Percentiles rank a stretch among this genome's conserved stretches.
phyloP scores from a whole-genome alignment of 2,797 vertebrate genomes.

The Oryzias sinensis region DNA sequence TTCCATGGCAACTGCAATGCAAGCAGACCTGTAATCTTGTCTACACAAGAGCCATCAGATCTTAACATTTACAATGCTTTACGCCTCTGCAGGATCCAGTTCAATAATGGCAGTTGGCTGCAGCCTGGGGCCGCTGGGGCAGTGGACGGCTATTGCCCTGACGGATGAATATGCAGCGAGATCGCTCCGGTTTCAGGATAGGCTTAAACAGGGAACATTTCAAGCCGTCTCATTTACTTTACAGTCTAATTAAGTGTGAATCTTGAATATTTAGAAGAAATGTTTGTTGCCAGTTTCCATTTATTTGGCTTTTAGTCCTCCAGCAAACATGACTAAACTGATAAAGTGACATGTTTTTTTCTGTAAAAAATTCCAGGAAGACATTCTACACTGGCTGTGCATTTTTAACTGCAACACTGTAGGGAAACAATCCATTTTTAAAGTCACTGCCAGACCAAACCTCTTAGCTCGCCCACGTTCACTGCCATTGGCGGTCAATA shows the following conservation, averaged over 20 bases:
- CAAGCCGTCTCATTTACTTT: conserved; percentile 33
- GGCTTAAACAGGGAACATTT: conserved; percentile 42
- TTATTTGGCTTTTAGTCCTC: conserved; percentile 37
- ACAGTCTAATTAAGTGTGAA: conserved; percentile 39
- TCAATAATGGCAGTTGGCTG: conserved; percentile 43
- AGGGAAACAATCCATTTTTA: conserved; percentile 42
- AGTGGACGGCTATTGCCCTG: conserved; percentile 36
- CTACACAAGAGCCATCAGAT: conserved; percentile 20
- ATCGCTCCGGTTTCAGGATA: conserved; percentile 36
- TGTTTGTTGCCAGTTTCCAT: conserved; percentile 37
- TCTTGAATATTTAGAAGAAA: conserved; percentile 38
- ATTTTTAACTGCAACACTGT: conserved; percentile 28
- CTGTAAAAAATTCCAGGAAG: conserved; percentile 18
- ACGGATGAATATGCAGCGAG: conserved; percentile 47
- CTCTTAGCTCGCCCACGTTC: conserved; percentile 43
- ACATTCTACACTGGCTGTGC: conserved; percentile 15
- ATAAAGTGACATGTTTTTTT: conserved; percentile 36
- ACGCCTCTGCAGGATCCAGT: conserved; percentile 31
- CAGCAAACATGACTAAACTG: conserved; percentile 44
- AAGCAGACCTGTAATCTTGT: conserved; percentile 45
- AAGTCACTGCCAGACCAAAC: conserved; percentile 39
- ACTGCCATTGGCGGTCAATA: conserved; percentile 58
- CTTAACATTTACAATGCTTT: conserved; percentile 48
- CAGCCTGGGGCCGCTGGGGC: conserved; percentile 22
- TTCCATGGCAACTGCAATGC: conserved; percentile 17